Evolutionary conservation across 2,888 invertebrate genomes (phyloP), one percentile per base, ranked within the genome.

Genomic region (Lysandra bellargus): DNA sequence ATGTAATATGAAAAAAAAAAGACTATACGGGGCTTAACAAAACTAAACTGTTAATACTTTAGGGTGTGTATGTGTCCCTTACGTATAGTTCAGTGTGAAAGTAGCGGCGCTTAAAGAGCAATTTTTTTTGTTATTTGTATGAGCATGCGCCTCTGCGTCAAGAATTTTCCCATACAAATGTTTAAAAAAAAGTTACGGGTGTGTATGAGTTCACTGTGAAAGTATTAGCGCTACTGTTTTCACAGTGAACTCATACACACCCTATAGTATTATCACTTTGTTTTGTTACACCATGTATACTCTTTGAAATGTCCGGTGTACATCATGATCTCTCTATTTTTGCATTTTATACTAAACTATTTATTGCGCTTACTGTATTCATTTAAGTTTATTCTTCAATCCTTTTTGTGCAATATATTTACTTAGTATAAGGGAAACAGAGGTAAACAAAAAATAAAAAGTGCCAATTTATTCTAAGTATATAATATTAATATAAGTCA

Each of bases 381-480:
- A 69, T 33, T 69, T 69, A 33, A 4, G 14, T 4, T 69, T 69
- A 5, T 37, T 9, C 14, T 33, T 69, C 12, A 9, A 4, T 4
- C 57, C 0, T 57, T 57, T 17, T 57, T 57, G 69, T 69, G 69
- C 69, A 69, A 69, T 69, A 69, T 69, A 33, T 17, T 37, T 33
- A 69, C 14, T 69, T 69, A 49, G 49, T 49, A 12, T 49, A 49
- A 61, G 23, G 23, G 4, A 23, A 61, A 23, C 23, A 61, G 2
- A 23, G 23, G 14, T 23, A 61, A n/a, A 61, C 23, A 23, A 61
- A n/a, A 61, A 61, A 61, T 61, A 61, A 17, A 17, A 57, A 23
- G 69, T 69, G 69, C 69, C 69, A 69, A 69, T 69, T 5, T 37
- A 69, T 37, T 69, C 33, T 37, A 69, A 33, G 9, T 44, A 69